Percentiles rank a stretch among this genome's conserved stretches.
Conservation (phyloP, 1,140 invertebrate species). For the Drosophila trapezifrons region DNA sequence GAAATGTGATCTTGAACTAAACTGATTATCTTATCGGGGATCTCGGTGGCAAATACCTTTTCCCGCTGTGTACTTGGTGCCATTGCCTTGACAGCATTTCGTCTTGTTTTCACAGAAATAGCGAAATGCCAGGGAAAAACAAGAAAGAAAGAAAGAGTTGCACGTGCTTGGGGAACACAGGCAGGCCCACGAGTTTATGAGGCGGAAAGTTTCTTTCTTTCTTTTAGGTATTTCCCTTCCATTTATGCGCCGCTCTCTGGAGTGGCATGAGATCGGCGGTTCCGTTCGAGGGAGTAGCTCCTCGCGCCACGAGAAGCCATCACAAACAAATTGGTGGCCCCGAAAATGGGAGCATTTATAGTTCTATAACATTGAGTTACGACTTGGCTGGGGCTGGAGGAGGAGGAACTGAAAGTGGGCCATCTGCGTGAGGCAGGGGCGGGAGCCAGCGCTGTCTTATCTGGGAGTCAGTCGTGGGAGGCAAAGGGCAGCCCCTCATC, state of each 20-base stretch:
- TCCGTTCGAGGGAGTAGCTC: slow-evolving; percentile 52
- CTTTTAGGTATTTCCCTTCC: slow-evolving; percentile 11
- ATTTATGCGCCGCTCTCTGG: slow-evolving; percentile 4
- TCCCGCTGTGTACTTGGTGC: slow-evolving; percentile 9
- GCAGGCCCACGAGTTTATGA: slow-evolving; percentile 60
- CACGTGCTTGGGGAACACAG: slow-evolving; percentile 47
- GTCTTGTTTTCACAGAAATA: slow-evolving; percentile 62
- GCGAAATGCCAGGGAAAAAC: slow-evolving; percentile 45
- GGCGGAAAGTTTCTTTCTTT: slow-evolving; percentile 73
- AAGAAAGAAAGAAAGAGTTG: slow-evolving; percentile 54
- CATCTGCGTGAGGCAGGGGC: slow-evolving; percentile 20
- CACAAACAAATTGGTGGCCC: slow-evolving; percentile 59
- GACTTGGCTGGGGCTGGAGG: slow-evolving; percentile 3
- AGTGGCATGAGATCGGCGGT: slow-evolving; percentile 36
- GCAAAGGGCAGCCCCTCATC: slow-evolving; percentile 29
- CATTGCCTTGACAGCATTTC: slow-evolving; percentile 52
- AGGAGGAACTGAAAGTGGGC: slow-evolving; percentile 48
- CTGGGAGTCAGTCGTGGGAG: slow-evolving; percentile 34
- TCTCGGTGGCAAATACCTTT: slow-evolving; percentile 3
- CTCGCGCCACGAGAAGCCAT: slow-evolving; percentile 40
- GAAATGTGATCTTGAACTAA: slow-evolving; percentile 11
- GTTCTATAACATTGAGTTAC: slow-evolving; percentile 47
- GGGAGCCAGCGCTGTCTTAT: slow-evolving; percentile 19
- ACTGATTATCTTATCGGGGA: background rate
- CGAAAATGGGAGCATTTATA: slow-evolving; percentile 33